A percentile compares a stretch with the other conserved stretches of the same genome.
These are phyloP conservation scores for Acanthosoma haemorrhoidale DNA, from an alignment of 2,888 invertebrate species.

Conservation along the genomic window DNA sequence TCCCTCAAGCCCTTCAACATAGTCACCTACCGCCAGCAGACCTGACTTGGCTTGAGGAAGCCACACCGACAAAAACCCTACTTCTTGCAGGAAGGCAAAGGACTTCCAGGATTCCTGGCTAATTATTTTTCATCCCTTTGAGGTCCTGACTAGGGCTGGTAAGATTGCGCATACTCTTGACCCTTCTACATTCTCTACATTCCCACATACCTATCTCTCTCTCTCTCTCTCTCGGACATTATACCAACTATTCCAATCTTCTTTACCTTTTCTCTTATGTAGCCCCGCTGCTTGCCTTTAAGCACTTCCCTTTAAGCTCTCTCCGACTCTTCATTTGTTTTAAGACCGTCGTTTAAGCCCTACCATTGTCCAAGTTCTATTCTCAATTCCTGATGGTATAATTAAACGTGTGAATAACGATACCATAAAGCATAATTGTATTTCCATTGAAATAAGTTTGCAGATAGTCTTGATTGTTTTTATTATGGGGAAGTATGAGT, in stretches of 20 bases:
- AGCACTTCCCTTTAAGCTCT: constrained; percentile 16
- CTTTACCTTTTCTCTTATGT: constrained; percentile 26
- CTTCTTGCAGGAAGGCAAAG: constrained; percentile 8
- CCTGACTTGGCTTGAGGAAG: not conserved
- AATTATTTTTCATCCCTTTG: constrained; percentile 30
- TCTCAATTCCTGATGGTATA: no score
- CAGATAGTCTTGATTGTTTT: no score
- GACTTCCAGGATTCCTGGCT: constrained; percentile 7
- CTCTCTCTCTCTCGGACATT: not conserved
- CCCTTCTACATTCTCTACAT: constrained; percentile 11
- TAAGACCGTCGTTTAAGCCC: not conserved
- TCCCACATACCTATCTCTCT: constrained; percentile 19
- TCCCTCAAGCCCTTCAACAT: not conserved
- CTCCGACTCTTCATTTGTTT: constrained; percentile 12
- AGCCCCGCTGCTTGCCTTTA: not conserved
- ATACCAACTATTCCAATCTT: constrained; percentile 29
- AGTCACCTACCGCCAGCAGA: not conserved
- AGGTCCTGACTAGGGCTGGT: not conserved
- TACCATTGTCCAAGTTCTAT: no score
- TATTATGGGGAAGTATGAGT: no score
- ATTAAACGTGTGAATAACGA: no score
- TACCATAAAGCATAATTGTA: no score
- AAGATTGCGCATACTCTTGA: constrained; percentile 22
- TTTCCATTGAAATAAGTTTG: no score
- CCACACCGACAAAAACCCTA: not conserved